Evolutionary conservation across 2,797 vertebrate species (phyloP), one percentile per base, ranked within the genome.

Genomic region (Pagetopsis macropterus): DNA sequence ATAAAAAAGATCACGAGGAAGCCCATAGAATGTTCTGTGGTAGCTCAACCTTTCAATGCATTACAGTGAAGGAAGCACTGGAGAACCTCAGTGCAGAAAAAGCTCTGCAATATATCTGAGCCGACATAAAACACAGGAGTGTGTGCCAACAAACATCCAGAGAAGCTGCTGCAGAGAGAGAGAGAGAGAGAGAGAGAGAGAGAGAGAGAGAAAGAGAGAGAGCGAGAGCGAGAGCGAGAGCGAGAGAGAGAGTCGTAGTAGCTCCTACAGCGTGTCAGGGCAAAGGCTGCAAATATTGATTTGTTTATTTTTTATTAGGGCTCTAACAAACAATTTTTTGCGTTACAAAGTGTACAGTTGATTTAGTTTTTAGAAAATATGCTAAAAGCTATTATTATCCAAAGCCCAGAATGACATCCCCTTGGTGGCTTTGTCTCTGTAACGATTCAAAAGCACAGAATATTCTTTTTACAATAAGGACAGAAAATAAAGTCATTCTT

Each of bases 121-220:
- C 76, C 54, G 23, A 54, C 58, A 81, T 84, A 78, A 88, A 86
- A 76, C 45, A 70, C n/a, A 48, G 58, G 63, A 21, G 58, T 4
- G 9, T 16, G 71, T 46, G 73, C 69, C 81, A 66, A 45, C 70
- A 43, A 44, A 67, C 65, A 57, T 57, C 41, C 55, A 58, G 57
- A 33, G 63, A 75, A 72, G 56, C 76, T 75, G 78, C 52, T 46
- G 63, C 46, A 68, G 66, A 33, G 5, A 21, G 21, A 23, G 2
- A 23, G 21, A 23, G 2, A 23, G 21, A 23, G 2, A 23, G 21
- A 23, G 2, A 23, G 21, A 23, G 2, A 23, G 21, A 23, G 2
- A 23, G 21, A 23, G 2, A 23, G 21, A 23, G 2, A n/a, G n/a
- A n/a, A n/a, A 23, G 2, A 23, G 21, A 68, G 66, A 33, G 5